phyloP scores from a whole-genome alignment of 2,797 vertebrate species.

The Trichosurus vulpecula region DNA sequence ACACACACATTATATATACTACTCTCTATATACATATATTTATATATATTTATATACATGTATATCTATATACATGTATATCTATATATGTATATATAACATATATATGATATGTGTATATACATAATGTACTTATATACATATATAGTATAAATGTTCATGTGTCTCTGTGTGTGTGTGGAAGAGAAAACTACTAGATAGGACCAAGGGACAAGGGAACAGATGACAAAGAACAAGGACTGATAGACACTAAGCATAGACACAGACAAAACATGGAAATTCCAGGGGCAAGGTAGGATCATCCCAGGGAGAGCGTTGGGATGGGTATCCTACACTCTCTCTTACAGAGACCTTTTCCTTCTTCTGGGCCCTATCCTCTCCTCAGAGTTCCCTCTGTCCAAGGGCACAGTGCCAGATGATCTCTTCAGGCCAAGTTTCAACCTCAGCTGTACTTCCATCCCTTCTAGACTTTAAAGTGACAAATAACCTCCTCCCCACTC shows the following conservation, averaged over 20 bases:
- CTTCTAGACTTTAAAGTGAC: conserved; percentile 72
- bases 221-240: neutral
- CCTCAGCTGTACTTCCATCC: conserved; percentile 37
- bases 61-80: too few relatives aligned
- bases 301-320: neutral
- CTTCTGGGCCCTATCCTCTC: conserved; percentile 6
- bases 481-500: conserved; percentile 60
- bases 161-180: too few relatives aligned
- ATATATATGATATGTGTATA: neutral
- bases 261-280: neutral
- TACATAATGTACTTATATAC: neutral
- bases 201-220: conserved; percentile 3
- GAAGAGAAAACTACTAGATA: neutral
- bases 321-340: neutral
- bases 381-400: conserved; percentile 17
- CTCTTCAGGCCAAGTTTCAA: conserved; percentile 52
- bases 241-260: conserved; percentile 15
- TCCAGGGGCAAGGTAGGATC: neutral
- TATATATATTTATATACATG: too few relatives aligned
- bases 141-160: too few relatives aligned
- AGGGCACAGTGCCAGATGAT: conserved; percentile 50
- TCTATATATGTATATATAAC: neutral
- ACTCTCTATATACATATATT: neutral
- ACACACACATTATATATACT: too few relatives aligned
- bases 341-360: conserved; percentile 6